phyloP scores from a whole-genome alignment of 1,140 invertebrate genomes.

The Grapholita molesta region DNA sequence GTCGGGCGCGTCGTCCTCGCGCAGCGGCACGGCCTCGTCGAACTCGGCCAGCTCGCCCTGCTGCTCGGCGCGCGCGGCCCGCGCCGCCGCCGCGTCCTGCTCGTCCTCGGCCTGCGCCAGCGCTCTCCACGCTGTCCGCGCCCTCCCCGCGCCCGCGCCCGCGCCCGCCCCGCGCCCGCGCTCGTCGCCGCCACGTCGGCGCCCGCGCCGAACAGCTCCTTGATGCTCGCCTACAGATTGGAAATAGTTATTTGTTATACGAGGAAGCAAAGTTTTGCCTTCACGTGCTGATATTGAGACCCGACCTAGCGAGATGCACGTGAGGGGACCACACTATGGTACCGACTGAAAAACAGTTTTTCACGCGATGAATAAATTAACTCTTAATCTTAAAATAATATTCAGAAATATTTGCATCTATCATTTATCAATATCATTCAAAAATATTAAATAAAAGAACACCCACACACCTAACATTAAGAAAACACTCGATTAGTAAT shows the following conservation, averaged over 20 bases:
- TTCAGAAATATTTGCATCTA: no score
- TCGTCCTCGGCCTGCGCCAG: constrained; percentile 96
- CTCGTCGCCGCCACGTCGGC: constrained; percentile 82
- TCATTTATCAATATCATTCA: no score
- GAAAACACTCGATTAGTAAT: no score
- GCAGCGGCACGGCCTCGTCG: constrained; percentile 97
- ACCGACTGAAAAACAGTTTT: no score
- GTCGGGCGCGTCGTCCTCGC: constrained; percentile 81
- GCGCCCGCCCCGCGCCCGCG: constrained; percentile 89
- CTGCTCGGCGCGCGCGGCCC: constrained; percentile 94
- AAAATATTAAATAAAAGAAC: no score
- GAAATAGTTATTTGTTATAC: not conserved
- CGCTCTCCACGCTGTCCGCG: constrained; percentile 88
- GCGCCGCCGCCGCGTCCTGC: constrained; percentile 94
- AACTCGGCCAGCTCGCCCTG: constrained; percentile 97
- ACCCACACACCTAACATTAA: no score
- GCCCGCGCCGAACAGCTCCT: constrained; percentile 89
- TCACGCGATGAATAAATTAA: no score
- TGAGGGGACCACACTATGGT: no score
- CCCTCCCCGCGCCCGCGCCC: constrained; percentile 85
- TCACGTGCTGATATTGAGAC: no score
- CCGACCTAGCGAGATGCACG: no score
- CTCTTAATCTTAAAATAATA: no score
- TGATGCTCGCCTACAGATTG: constrained; percentile 88
- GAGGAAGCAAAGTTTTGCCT: no score